Evolutionary conservation across 1,140 invertebrate species (phyloP), one percentile per base, ranked within the genome.

Genomic region (Tetragnatha versicolor): DNA sequence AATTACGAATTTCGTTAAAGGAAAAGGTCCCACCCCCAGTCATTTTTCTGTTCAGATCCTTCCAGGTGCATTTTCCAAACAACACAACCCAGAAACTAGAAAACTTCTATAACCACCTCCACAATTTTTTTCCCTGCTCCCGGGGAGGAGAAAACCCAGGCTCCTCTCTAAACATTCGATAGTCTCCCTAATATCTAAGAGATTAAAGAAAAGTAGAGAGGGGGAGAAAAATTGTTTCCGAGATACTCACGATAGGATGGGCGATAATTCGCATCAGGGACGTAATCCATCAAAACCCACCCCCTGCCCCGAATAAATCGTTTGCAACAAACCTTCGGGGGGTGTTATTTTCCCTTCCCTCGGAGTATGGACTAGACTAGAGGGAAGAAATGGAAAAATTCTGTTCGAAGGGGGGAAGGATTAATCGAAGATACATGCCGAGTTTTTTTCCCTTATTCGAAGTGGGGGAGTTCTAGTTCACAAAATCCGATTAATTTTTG

Each of bases 401-500:
- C 53, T 31, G 53, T 66, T 66, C 22, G 35, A 22, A n/a, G 49
- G 22, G 63, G 27, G 63, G n/a, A 27, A 47, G 63, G 63, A 66
- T 66, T 66, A 66, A 66, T 66, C 63, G 63, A 29, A 47, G 27
- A 37, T 47, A 66, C 63, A 47, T 25, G 63, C 1, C 31, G 53
- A 31, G 29, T 58, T 58, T 31, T 14, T 31, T 58, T 58, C 33
- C 35, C 35, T 6, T 58, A 58, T 58, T 25, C 20, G 39, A 37
- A 37, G 22, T 14, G 9, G 63, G 63, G 25, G 29, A 27, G 63
- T 6, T 63, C 22, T 29, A 29, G 63, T 42, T 66, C 47, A n/a
- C 63, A 66, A 66, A 66, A 66, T 66, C 63, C 63, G 63, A 66
- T 66, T 66, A 66, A 42, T 66, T 66, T 47, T 66, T n/a, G n/a